A percentile compares a stretch with the other conserved stretches of the same genome.
Conservation (phyloP, 2,888 invertebrate genomes). For the Parnassius mnemosyne region DNA sequence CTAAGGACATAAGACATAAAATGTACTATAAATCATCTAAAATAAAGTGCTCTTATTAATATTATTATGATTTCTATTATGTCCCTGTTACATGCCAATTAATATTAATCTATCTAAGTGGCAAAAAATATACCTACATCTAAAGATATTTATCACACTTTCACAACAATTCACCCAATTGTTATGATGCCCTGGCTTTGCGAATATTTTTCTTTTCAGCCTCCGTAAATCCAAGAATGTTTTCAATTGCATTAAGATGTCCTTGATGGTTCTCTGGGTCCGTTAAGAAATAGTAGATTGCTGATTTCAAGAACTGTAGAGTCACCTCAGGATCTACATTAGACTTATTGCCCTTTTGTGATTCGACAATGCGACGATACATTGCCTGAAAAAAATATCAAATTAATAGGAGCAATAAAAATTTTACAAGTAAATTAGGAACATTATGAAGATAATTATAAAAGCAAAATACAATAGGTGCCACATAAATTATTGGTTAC, state of each 20-base stretch:
- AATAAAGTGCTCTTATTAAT: slow-evolving; percentile 23
- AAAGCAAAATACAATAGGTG: neutral
- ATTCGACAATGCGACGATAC: slow-evolving; percentile 90
- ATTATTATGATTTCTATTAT: slow-evolving; percentile 20
- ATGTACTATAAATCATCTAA: slow-evolving; percentile 9
- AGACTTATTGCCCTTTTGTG: slow-evolving; percentile 85
- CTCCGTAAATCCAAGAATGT: slow-evolving; percentile 93
- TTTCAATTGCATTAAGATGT: slow-evolving; percentile 94
- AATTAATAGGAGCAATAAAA: slow-evolving; percentile 29
- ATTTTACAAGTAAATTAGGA: slow-evolving; percentile 13
- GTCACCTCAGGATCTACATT: slow-evolving; percentile 94
- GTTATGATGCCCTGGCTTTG: slow-evolving; percentile 81
- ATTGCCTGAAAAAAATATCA: slow-evolving; percentile 83
- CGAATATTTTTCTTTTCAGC: slow-evolving; percentile 90
- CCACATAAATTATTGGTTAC: slow-evolving; percentile 8
- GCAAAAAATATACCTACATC: slow-evolving; percentile 40
- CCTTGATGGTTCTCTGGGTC: slow-evolving; percentile 94
- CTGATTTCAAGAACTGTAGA: slow-evolving; percentile 94
- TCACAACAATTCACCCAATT: slow-evolving; percentile 52
- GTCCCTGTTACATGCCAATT: slow-evolving; percentile 33
- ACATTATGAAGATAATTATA: slow-evolving; percentile 5
- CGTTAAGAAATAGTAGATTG: slow-evolving; percentile 94
- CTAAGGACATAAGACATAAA: slow-evolving; percentile 2
- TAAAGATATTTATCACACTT: slow-evolving; percentile 60
- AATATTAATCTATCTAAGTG: slow-evolving; percentile 52